phyloP scores from a whole-genome alignment of 2,797 vertebrate species.

The Fundulus diaphanus region DNA sequence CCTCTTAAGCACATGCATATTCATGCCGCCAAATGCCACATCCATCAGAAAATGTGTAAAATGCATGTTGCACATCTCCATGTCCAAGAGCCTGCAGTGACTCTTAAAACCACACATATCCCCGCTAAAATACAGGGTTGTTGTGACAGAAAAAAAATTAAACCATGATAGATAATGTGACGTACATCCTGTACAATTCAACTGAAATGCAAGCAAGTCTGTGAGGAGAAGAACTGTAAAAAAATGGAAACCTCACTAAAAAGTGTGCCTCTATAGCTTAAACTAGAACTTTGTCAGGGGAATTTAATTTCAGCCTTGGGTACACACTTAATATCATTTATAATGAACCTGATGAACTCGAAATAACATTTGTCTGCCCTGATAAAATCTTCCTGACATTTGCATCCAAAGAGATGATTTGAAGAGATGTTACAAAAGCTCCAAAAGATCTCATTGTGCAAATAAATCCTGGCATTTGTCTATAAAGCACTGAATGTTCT shows the following conservation, averaged over 20 bases:
- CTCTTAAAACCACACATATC: not conserved
- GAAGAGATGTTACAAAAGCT: not conserved
- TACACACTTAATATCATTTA: not conserved
- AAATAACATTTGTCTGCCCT: not conserved
- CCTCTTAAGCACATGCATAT: slow-evolving; percentile 65
- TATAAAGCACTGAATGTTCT: not conserved
- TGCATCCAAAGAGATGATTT: not conserved
- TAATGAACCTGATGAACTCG: not conserved
- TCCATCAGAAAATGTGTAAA: slow-evolving; percentile 51
- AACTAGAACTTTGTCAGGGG: not conserved
- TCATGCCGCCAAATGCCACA: slow-evolving; percentile 45
- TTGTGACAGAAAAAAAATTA: not conserved
- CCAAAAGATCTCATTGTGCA: not conserved
- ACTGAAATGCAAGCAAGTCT: not conserved
- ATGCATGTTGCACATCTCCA: not conserved
- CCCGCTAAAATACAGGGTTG: too few relatives aligned
- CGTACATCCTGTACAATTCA: not conserved
- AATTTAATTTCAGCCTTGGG: not conserved
- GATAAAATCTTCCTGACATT: slow-evolving; percentile 4
- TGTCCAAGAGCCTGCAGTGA: slow-evolving; percentile 1
- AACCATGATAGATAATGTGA: not conserved
- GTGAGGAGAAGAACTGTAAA: not conserved
- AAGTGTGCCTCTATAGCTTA: not conserved
- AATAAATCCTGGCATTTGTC: slow-evolving; percentile 4
- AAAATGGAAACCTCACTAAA: not conserved